Evolutionary conservation across 2,888 invertebrate species (phyloP).

Genomic region (Erebia ligea): DNA sequence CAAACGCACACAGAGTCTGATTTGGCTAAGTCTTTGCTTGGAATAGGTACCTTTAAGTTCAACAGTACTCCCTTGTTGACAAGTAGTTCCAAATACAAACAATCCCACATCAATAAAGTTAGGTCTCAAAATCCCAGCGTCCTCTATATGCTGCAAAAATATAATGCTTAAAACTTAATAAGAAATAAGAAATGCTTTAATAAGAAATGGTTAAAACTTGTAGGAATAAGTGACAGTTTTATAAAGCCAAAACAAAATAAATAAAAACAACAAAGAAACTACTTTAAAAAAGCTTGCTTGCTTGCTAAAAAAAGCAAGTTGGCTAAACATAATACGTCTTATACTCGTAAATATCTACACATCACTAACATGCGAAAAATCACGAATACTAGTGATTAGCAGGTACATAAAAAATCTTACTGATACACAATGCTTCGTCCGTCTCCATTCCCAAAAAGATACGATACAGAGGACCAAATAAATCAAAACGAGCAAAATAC

Average conservation of each 20-base stretch:
- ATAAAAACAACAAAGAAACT: too few relatives aligned
- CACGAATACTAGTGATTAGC: neutral
- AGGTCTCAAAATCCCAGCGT: slow-evolving; percentile 65
- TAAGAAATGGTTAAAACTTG: too few relatives aligned
- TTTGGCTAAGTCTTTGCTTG: neutral
- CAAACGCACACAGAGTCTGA: neutral
- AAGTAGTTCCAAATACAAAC: slow-evolving; percentile 83
- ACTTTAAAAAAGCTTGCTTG: too few relatives aligned
- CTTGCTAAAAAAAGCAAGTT: too few relatives aligned
- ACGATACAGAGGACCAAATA: slow-evolving; percentile 65
- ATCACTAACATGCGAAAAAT: too few relatives aligned
- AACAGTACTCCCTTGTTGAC: slow-evolving; percentile 84
- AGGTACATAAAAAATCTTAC: slow-evolving; percentile 16
- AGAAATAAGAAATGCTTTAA: too few relatives aligned
- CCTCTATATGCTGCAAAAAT: slow-evolving; percentile 51
- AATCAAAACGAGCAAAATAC: slow-evolving; percentile 72
- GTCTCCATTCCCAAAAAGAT: slow-evolving; percentile 72
- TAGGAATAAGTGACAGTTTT: too few relatives aligned
- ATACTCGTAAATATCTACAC: too few relatives aligned
- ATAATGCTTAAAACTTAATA: neutral
- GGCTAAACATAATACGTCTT: too few relatives aligned
- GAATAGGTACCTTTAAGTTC: slow-evolving; percentile 68
- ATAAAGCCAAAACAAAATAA: too few relatives aligned
- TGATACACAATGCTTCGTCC: slow-evolving; percentile 31
- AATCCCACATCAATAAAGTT: slow-evolving; percentile 77